A percentile compares a stretch with the other conserved stretches of the same genome.
These are phyloP conservation scores for Drosophila aldrichi DNA, from an alignment of 2,888 invertebrate genomes.

Conservation along the genomic window DNA sequence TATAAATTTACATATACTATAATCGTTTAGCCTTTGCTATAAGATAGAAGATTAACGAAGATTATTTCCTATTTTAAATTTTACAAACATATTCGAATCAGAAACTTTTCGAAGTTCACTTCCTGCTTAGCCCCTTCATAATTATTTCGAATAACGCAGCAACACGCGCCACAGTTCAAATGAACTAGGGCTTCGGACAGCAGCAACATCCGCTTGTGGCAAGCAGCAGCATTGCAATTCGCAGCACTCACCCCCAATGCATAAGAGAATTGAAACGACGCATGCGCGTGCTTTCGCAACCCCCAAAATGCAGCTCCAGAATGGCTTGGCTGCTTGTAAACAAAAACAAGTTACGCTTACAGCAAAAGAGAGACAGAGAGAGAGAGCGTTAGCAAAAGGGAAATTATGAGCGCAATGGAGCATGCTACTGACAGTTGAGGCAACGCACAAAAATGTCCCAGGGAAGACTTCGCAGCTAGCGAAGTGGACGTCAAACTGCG, in stretches of 20 bases:
- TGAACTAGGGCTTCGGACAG: conserved; percentile 3
- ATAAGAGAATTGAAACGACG: conserved; percentile 29
- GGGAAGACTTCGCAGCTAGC: conserved; percentile 31
- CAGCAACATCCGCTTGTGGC: background rate
- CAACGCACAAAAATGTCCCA: conserved; percentile 62
- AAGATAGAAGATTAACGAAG: no score
- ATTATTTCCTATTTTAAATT: no score
- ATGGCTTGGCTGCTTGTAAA: conserved; percentile 57
- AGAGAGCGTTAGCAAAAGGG: conserved; percentile 2
- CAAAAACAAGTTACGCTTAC: conserved; percentile 71
- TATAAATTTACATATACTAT: no score
- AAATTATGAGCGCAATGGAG: conserved; percentile 27
- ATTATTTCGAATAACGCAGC: background rate
- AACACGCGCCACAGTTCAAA: conserved; percentile 36
- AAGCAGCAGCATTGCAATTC: conserved; percentile 30
- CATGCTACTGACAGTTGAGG: conserved; percentile 59
- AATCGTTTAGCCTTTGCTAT: no score
- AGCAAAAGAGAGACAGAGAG: conserved; percentile 9
- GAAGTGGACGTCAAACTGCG: conserved; percentile 58
- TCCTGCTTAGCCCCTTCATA: background rate
- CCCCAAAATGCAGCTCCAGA: conserved; percentile 42
- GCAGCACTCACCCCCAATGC: conserved; percentile 31
- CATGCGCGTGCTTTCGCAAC: conserved; percentile 49
- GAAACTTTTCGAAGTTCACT: background rate
- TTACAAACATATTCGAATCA: background rate